phyloP scores from a whole-genome alignment of 2,797 vertebrate species.

The Tangara arthus region DNA sequence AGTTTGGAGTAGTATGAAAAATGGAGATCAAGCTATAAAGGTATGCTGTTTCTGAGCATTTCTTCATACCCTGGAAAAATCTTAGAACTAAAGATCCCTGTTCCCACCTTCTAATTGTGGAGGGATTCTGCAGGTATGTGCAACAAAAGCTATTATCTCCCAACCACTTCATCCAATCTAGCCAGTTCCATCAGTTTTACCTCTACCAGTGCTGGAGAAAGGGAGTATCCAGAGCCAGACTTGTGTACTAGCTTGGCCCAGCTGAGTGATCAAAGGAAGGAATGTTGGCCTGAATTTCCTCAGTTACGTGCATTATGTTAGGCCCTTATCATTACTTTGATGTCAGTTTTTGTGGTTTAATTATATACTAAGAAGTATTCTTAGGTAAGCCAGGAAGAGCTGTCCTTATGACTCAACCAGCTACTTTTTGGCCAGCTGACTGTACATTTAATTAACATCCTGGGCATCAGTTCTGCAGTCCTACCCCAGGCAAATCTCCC shows the following conservation, averaged over 20 bases:
- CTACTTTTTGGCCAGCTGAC: constrained; percentile 44
- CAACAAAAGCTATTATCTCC: not conserved
- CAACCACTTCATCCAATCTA: constrained; percentile 12
- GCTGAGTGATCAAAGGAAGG: constrained; percentile 32
- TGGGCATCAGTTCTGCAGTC: constrained; percentile 14
- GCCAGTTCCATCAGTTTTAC: constrained; percentile 26
- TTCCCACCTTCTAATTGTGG: not conserved
- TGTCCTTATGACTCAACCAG: constrained; percentile 49
- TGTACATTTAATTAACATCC: constrained; percentile 46
- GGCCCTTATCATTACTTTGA: constrained; percentile 44
- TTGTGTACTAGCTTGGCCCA: not conserved
- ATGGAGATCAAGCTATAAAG: not conserved
- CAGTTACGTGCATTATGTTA: not conserved
- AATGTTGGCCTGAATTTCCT: constrained; percentile 37
- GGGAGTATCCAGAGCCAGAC: not conserved
- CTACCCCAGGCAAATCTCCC: constrained; percentile 56
- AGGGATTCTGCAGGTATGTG: not conserved
- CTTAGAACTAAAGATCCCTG: not conserved
- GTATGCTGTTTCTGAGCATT: not conserved
- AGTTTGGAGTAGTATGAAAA: not conserved
- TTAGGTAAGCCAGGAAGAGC: constrained; percentile 33
- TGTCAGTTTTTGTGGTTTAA: constrained; percentile 51
- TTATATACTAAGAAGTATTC: constrained; percentile 32
- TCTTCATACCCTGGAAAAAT: not conserved
- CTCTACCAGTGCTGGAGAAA: not conserved